These are phyloP conservation scores for Lepus americanus DNA, from an alignment of 2,113 vertebrate genomes.

Conservation along the genomic window DNA sequence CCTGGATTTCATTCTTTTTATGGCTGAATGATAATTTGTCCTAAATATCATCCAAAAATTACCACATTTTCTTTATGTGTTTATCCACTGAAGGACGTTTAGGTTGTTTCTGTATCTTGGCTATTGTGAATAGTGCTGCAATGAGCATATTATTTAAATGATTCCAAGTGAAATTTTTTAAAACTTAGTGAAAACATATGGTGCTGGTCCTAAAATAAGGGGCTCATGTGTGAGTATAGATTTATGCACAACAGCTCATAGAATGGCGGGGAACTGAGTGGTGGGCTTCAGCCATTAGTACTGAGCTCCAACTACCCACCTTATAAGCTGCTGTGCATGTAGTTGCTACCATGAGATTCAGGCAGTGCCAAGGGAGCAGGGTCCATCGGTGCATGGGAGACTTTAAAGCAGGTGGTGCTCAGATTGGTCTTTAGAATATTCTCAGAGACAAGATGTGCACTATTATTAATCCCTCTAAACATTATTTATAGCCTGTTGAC, in stretches of 20 bases:
- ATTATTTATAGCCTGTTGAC: not conserved
- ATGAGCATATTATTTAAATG: not conserved
- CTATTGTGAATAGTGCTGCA: not conserved
- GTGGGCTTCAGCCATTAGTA: not conserved
- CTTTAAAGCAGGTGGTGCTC: not conserved
- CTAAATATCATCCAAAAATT: not conserved
- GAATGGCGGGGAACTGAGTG: not conserved
- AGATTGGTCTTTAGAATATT: not conserved
- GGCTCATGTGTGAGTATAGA: not conserved
- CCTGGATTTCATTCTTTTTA: not conserved
- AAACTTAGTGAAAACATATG: not conserved
- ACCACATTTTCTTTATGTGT: not conserved
- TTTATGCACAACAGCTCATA: not conserved
- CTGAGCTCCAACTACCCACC: not conserved
- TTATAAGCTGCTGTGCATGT: too few relatives aligned
- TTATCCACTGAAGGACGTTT: not conserved
- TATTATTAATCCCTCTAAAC: not conserved
- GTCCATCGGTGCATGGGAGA: not conserved
- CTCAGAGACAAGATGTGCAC: not conserved
- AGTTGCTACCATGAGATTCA: fast-evolving
- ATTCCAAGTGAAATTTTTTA: slow-evolving; percentile 28
- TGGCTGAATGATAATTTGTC: not conserved
- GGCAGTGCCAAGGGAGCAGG: not conserved
- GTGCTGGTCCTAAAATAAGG: not conserved
- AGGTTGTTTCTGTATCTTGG: not conserved